Conservation (phyloP, 2,888 invertebrate genomes). For the Eupithecia tripunctaria region DNA sequence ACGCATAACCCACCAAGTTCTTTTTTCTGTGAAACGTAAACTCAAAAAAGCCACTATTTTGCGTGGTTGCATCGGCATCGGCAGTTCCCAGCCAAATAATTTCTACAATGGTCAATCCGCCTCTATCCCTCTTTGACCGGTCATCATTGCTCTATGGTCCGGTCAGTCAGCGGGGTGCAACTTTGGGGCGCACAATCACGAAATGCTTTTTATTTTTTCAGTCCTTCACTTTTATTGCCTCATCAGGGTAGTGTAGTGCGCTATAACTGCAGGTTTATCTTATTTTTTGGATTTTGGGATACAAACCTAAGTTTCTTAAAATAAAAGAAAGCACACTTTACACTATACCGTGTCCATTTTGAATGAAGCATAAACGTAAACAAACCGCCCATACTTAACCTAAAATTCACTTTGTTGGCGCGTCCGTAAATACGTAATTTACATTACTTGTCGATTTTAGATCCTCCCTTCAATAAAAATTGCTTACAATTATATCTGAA, state of each 20-base stretch:
- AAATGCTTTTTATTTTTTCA: conserved; percentile 81
- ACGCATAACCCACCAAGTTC: too few species aligned
- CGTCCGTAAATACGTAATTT: too few species aligned
- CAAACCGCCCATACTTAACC: too few species aligned
- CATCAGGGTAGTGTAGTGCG: conserved; percentile 68
- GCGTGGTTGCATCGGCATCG: too few species aligned
- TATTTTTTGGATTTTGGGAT: neutral
- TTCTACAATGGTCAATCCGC: neutral
- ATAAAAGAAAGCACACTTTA: too few species aligned
- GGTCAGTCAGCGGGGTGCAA: conserved; percentile 57
- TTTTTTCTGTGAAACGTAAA: too few species aligned
- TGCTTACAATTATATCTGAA: too few species aligned
- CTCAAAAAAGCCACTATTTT: neutral
- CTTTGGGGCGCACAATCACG: conserved; percentile 68
- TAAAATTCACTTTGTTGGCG: too few species aligned
- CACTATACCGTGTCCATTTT: too few species aligned
- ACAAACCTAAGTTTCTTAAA: neutral
- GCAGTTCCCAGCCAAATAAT: neutral
- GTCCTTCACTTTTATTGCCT: conserved; percentile 72
- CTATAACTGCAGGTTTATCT: conserved; percentile 37
- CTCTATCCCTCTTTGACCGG: conserved; percentile 5
- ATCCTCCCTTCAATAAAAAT: too few species aligned
- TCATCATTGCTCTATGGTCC: conserved; percentile 21
- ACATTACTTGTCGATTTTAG: too few species aligned
- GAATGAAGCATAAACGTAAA: too few species aligned